Evolutionary conservation across 2,797 vertebrate genomes (phyloP), one percentile per base, ranked within the genome.

Genomic region (Pseudochromis fuscus): DNA sequence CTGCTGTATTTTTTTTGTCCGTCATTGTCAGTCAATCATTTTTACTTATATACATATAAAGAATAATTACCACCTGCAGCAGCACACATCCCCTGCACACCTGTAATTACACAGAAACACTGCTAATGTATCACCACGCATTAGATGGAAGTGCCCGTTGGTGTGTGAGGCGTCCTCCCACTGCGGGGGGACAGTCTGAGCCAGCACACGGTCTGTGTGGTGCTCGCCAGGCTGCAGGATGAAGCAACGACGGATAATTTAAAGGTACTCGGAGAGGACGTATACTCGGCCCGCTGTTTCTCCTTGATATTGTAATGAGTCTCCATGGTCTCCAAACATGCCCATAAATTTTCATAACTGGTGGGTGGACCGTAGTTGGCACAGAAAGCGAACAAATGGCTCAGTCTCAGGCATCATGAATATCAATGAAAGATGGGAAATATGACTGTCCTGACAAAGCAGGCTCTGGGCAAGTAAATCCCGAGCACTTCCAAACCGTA

Each of bases 271-370:
- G 7, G 35, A 69, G 59, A 72, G 69, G 75, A 84, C 67, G 52
- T 69, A 15, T 9, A 31, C 73, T 67, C 59, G 67, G 52, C 77
- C 63, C 42, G 16, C 82, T 37, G 33, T 52, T 70, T 82, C 78
- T 64, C 72, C 75, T 82, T 79, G 77, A 77, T 82, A 79, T 80
- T 82, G 82, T 83, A 83, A 82, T 84, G 75, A 86, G 66, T 81
- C 83, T 85, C 78, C 12, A 15, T 64, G 79, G 83, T 88, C 75
- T 77, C 68, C 77, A 87, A 87, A 87, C 79, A 83, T 78, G 67
- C 28, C 70, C 75, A 85, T 88, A 84, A n/a, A 86, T 89, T 87
- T 89, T 89, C 81, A 85, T 80, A 87, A 88, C 72, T 69, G 79
- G 79, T 89, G 84, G 78, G 79, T 77, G 81, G 84, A 82, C 68